Base-by-base conservation (phyloP, 2,888 invertebrate genomes). In the Drosophila anomalata region DNA sequence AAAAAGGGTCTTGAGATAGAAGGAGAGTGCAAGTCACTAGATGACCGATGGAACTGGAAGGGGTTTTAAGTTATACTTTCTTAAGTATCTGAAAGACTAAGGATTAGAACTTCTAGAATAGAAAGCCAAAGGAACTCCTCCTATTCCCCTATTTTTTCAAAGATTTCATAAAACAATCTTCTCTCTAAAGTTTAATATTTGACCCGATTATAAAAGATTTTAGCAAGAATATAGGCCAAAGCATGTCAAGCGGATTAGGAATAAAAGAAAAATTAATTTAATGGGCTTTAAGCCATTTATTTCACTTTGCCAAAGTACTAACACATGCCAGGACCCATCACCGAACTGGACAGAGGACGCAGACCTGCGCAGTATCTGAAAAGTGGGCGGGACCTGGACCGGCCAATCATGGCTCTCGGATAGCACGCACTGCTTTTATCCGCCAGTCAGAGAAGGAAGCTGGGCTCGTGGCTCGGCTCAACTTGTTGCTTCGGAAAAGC, bases 361-460 rank as follows among this genome's bases (percentile, higher is more conserved):
- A 73, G 61, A 66, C 79, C 72, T 86, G 83, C 83, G 83, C 83
- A 83, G 22, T 79, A 71, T 39, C 47, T 26, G 24, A 31, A 22
- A 17, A 29, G 46, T 17, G 48, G 70, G 67, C 39, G 60, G 73
- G 57, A 60, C 67, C 68, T 46, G 56, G 11, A 5, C 36, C n/a
- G 6, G 36, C 83, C 83, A 83, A 83, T 83, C 17, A 36, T 2
- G 41, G 24, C 9, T 12, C 20, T n/a, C 79, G 86, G 86, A 83
- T 86, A 83, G 62, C 55, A 86, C 83, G 83, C 83, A 83, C 24
- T 62, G 47, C 24, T 53, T 24, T 53, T 86, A 83, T 86, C 83
- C 83, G 53, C 82, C 85, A 85, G 78, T 77, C 69, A 76, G 61
- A 42, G 14, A 44, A 59, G 76, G 74, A 82, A 71, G 79, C 81